phyloP scores from a whole-genome alignment of 2,888 invertebrate species.

The Horisme vitalbata region DNA sequence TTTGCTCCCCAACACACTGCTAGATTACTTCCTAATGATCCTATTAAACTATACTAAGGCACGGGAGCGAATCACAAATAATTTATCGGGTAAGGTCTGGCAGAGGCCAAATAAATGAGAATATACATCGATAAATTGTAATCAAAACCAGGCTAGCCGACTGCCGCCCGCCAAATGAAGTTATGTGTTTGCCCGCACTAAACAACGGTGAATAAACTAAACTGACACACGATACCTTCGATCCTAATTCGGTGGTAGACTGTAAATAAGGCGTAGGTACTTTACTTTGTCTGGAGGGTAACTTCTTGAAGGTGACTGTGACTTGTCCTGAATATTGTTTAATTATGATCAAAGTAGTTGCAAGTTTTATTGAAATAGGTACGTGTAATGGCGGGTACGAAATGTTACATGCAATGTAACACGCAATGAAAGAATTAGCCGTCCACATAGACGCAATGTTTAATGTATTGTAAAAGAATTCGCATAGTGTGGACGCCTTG shows the following conservation, averaged over 20 bases:
- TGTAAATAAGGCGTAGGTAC: constrained; percentile 3
- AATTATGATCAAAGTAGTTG: neutral
- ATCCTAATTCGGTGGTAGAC: constrained; percentile 20
- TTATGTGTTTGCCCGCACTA: constrained; percentile 49
- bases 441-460: too few relatives aligned
- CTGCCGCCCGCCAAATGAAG: constrained; percentile 45
- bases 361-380: constrained; percentile 1
- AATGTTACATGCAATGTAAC: too few relatives aligned
- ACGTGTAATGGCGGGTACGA: too few relatives aligned
- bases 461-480: too few relatives aligned
- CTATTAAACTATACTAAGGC: constrained; percentile 6
- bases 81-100: constrained; percentile 34
- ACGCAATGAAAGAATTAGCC: too few relatives aligned
- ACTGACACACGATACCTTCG: constrained; percentile 26
- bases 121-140: constrained; percentile 61
- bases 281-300: constrained; percentile 12
- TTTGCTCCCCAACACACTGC: too few relatives aligned
- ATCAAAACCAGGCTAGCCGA: constrained; percentile 49
- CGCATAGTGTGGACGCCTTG: too few relatives aligned
- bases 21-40: too few relatives aligned
- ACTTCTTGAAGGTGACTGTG: constrained; percentile 9
- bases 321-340: constrained; percentile 5
- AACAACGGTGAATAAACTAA: constrained; percentile 29
- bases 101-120: constrained; percentile 45
- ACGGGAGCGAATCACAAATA: constrained; percentile 34